A percentile compares a stretch with the other conserved stretches of the same genome.
These are phyloP conservation scores for Esperia sulphurella DNA, from an alignment of 2,888 invertebrate genomes.

Conservation along the genomic window DNA sequence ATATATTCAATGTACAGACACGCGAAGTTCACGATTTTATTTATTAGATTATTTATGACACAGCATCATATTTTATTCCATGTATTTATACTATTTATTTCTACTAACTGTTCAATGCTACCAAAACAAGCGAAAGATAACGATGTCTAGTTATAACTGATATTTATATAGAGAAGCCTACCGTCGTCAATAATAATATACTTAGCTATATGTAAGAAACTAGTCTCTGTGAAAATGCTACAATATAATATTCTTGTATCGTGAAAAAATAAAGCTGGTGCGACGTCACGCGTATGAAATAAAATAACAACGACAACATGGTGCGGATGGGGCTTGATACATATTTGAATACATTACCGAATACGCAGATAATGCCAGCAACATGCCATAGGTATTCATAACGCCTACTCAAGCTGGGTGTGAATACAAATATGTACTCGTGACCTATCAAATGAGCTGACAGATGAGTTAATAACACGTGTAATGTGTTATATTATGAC, in stretches of 20 bases:
- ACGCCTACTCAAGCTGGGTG: slow-evolving; percentile 55
- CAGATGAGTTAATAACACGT: no score
- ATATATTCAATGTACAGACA: no score
- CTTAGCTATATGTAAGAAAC: background rate
- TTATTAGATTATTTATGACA: no score
- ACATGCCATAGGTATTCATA: slow-evolving; percentile 73
- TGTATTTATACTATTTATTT: no score
- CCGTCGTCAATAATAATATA: background rate
- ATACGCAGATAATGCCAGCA: slow-evolving; percentile 69
- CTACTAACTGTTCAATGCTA: no score
- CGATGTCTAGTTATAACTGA: no score
- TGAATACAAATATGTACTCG: slow-evolving; percentile 55
- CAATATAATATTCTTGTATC: slow-evolving; percentile 52
- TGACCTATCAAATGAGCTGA: background rate
- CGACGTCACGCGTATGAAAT: slow-evolving; percentile 72
- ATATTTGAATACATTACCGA: slow-evolving; percentile 78
- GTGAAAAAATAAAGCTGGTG: slow-evolving; percentile 61
- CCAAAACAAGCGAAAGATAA: no score
- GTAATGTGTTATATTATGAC: no score
- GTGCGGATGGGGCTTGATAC: slow-evolving; percentile 74
- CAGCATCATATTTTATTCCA: no score
- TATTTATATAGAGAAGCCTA: no score
- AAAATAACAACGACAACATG: slow-evolving; percentile 74
- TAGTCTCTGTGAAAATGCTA: slow-evolving; percentile 25
- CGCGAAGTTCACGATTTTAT: no score